Evolutionary conservation across 2,113 vertebrate genomes (phyloP), one percentile per base, ranked within the genome.

Genomic region (Lota lota): DNA sequence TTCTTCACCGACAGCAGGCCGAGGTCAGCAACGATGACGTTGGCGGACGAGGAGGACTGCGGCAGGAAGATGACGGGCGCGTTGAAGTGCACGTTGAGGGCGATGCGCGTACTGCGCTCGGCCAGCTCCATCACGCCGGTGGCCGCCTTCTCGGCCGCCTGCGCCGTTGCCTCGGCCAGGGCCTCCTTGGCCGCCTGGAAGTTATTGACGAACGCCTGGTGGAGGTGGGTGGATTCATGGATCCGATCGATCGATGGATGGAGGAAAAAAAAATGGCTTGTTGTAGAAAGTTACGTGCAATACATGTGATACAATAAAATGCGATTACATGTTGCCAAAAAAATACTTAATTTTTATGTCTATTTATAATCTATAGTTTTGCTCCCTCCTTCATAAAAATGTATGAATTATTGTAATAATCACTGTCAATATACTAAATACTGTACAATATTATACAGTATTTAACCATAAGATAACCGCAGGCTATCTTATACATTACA

Each of bases 11-110:
- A 96, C 69, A 99, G 92, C n/a, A 92, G 85, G 81, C 97, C 97
- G 70, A 99, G 93, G 88, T 99, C 97, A 78, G 94, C 97, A 76
- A 97, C 96, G 4, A 99, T 91, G 40, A 97, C 93, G 80, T 98
- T 96, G 7, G 82, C 64, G 68, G 96, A 98, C 75, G 89, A 79
- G 10, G 95, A 93, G 18, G 97, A 98, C 79, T 99, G 97, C 2
- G 97, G 97, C 57, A 99, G 84, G 87, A 98, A 93, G 72, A 99
- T 93, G 72, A 99, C 88, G 0, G 97, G 97, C 17, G 97, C 97
- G 75, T 99, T 99, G 87, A 99, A 93, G 79, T 95, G 89, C 63
- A 99, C 89, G 28, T 95, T 89, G 40, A 99, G 75, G 0, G 95
- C 88, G 59, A 97, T 89, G 64, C 95, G 90, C 8, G 92, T 94